These are phyloP conservation scores for Stercorarius parasiticus DNA, from an alignment of 2,113 vertebrate species.

Conservation along the genomic window DNA sequence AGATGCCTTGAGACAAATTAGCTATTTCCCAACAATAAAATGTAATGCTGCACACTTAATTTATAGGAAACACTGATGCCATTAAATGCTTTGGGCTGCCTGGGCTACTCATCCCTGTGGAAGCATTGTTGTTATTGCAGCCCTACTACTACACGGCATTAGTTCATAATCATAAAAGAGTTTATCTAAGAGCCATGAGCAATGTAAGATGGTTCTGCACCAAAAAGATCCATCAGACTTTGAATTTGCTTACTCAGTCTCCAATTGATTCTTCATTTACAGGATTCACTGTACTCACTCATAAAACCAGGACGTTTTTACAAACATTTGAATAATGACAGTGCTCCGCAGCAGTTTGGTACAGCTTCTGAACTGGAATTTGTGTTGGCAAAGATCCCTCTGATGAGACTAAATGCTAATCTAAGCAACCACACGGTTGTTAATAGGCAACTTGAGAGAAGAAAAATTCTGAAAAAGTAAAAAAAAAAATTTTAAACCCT, in stretches of 20 bases:
- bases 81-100: constrained; percentile 13
- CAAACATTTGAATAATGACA: neutral
- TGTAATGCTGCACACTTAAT: constrained; percentile 21
- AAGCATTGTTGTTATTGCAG: neutral
- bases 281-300: neutral
- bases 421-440: neutral
- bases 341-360: neutral
- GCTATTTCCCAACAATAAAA: constrained; percentile 57
- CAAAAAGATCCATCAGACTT: neutral
- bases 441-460: neutral
- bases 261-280: constrained; percentile 10
- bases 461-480: neutral
- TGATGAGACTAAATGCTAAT: neutral
- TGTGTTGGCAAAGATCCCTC: neutral
- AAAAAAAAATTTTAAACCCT: neutral
- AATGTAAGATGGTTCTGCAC: neutral
- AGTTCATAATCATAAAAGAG: neutral
- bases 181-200: neutral
- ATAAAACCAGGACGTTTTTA: neutral
- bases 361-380: neutral
- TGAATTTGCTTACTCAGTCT: constrained; percentile 14
- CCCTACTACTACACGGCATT: neutral
- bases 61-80: constrained; percentile 28
- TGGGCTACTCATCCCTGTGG: neutral
- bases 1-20: constrained; percentile 29